Conservation (phyloP, 2,888 invertebrate species). For the Rhamnusium bicolor region DNA sequence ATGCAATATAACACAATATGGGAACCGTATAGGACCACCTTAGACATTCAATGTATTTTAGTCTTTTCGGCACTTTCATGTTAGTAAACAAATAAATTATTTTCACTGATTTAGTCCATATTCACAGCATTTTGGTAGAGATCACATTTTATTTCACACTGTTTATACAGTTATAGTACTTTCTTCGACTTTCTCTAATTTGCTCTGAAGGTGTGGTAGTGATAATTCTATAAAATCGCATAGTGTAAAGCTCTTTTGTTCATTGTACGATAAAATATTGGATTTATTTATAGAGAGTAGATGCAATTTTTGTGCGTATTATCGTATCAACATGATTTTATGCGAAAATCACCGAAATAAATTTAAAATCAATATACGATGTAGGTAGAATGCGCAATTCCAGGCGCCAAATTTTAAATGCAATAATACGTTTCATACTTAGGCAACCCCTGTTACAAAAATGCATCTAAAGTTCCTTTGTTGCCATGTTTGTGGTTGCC, state of each 20-base stretch:
- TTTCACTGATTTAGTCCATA: constrained; percentile 19
- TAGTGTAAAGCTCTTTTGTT: background rate
- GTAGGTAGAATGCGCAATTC: constrained; percentile 3
- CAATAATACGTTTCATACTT: background rate
- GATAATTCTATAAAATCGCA: background rate
- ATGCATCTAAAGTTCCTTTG: no score
- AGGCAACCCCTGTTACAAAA: background rate
- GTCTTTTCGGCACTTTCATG: constrained; percentile 36
- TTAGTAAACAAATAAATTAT: constrained; percentile 21
- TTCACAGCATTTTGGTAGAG: constrained; percentile 2
- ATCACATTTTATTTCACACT: constrained; percentile 17
- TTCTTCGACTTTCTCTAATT: constrained; percentile 31
- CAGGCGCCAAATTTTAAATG: constrained; percentile 27
- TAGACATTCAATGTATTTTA: constrained; percentile 57
- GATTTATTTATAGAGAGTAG: background rate
- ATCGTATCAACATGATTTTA: background rate
- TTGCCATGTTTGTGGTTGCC: no score
- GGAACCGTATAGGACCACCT: constrained; percentile 75
- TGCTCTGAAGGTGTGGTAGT: constrained; percentile 14
- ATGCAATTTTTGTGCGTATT: background rate
- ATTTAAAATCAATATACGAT: constrained; percentile 17
- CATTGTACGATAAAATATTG: background rate
- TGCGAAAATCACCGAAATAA: background rate
- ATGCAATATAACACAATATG: constrained; percentile 73
- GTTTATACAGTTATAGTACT: background rate